phyloP scores from a whole-genome alignment of 2,888 invertebrate species.

The Hetaerina titia region DNA sequence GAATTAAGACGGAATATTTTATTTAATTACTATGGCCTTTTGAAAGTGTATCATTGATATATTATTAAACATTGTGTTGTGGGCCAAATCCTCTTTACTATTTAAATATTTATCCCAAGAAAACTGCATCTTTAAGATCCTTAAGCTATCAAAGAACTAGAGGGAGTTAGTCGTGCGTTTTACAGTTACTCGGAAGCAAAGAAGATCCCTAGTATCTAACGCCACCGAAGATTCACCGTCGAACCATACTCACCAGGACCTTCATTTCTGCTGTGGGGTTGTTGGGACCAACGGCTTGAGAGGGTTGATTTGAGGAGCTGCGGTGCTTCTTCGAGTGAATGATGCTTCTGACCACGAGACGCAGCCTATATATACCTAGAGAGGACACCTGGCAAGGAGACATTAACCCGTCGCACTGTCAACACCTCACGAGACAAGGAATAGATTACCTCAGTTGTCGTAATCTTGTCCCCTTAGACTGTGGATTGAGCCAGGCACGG shows the following conservation, averaged over 20 bases:
- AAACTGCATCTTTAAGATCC: background rate
- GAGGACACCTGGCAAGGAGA: background rate
- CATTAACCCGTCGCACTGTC: background rate
- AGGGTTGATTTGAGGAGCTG: background rate
- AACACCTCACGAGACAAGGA: background rate
- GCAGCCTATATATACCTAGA: background rate
- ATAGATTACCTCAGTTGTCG: constrained; percentile 15
- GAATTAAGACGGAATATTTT: too few species aligned
- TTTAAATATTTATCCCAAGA: background rate
- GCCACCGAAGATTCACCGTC: too few species aligned
- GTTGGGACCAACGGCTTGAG: constrained; percentile 29
- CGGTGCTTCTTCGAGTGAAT: background rate
- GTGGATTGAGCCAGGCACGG: background rate
- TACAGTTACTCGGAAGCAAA: background rate
- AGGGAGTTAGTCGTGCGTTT: background rate
- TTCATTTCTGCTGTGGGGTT: background rate
- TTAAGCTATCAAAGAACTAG: background rate
- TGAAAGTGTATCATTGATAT: too few species aligned
- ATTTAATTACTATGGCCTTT: too few species aligned
- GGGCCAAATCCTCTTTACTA: too few species aligned
- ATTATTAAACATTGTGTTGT: too few species aligned
- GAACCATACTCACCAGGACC: background rate
- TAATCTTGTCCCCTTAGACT: background rate
- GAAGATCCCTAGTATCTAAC: too few species aligned
- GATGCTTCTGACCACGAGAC: background rate